A percentile compares a stretch with the other conserved stretches of the same genome.
Conservation (phyloP, 2,888 invertebrate species). For the Xestobium rufovillosum region DNA sequence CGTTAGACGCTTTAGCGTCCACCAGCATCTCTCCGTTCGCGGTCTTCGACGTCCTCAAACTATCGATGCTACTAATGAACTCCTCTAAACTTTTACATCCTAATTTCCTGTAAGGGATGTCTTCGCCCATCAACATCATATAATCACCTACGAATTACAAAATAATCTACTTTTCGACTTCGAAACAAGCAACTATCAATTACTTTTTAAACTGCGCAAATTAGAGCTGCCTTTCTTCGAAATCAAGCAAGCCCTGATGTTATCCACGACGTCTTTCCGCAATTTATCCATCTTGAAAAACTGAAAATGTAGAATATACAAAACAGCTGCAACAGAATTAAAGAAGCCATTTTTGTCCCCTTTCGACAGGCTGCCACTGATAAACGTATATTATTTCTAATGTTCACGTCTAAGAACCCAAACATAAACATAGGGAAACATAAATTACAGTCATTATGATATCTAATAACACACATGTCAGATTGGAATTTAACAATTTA, state of each 20-base stretch:
- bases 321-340: too few species aligned
- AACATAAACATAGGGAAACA: too few species aligned
- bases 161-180: not conserved
- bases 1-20: slow-evolving; percentile 51
- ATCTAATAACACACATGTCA: too few species aligned
- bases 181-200: slow-evolving; percentile 14
- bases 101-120: slow-evolving; percentile 54
- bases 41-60: slow-evolving; percentile 47
- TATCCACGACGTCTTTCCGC: slow-evolving; percentile 26
- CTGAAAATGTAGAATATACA: too few species aligned
- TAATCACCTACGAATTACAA: slow-evolving; percentile 50
- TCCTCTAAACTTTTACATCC: slow-evolving; percentile 54
- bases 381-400: too few species aligned
- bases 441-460: too few species aligned
- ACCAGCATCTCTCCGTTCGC: slow-evolving; percentile 50
- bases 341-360: too few species aligned
- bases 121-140: slow-evolving; percentile 53
- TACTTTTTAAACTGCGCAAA: slow-evolving; percentile 30
- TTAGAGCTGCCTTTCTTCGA: slow-evolving; percentile 31
- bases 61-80: slow-evolving; percentile 51
- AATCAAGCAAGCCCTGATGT: slow-evolving; percentile 30
- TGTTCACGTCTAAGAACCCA: too few species aligned
- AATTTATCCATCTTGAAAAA: slow-evolving; percentile 24
- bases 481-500: too few species aligned
- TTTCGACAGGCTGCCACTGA: too few species aligned